Evolutionary conservation across 2,113 vertebrate genomes (phyloP).

Genomic region (Recurvirostra avosetta): DNA sequence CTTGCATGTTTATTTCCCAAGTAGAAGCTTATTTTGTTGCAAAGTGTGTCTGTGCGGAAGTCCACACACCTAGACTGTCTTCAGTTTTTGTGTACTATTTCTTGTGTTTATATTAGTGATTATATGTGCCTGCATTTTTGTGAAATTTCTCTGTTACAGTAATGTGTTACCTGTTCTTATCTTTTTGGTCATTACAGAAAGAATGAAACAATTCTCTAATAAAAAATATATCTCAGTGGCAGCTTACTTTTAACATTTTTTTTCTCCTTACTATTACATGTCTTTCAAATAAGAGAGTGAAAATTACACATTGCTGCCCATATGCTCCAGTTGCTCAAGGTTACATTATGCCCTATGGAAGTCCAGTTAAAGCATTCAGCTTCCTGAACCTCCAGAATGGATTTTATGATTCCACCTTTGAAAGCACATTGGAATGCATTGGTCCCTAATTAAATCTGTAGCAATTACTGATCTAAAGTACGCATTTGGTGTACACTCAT

Average conservation of each 20-base stretch:
- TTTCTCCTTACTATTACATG: background rate
- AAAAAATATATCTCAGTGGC: background rate
- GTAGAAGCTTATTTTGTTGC: background rate
- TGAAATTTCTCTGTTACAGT: background rate
- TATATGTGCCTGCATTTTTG: background rate
- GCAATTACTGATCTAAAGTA: background rate
- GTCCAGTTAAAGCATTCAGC: background rate
- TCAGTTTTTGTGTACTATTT: background rate
- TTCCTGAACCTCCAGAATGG: background rate
- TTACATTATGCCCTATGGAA: background rate
- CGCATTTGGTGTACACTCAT: background rate
- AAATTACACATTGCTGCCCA: background rate
- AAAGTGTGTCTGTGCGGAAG: background rate
- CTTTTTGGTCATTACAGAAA: background rate
- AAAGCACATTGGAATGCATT: background rate
- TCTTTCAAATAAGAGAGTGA: background rate
- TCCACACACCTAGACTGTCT: background rate
- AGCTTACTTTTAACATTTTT: background rate
- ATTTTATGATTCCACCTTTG: background rate
- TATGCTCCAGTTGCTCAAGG: background rate
- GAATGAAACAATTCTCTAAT: background rate
- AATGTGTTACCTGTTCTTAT: background rate
- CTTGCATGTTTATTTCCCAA: background rate
- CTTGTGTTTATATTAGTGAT: background rate
- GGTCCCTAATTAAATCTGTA: background rate